Evolutionary conservation across 2,888 invertebrate genomes (phyloP).

Genomic region (Scaptodrosophila latifasciaeformis): DNA sequence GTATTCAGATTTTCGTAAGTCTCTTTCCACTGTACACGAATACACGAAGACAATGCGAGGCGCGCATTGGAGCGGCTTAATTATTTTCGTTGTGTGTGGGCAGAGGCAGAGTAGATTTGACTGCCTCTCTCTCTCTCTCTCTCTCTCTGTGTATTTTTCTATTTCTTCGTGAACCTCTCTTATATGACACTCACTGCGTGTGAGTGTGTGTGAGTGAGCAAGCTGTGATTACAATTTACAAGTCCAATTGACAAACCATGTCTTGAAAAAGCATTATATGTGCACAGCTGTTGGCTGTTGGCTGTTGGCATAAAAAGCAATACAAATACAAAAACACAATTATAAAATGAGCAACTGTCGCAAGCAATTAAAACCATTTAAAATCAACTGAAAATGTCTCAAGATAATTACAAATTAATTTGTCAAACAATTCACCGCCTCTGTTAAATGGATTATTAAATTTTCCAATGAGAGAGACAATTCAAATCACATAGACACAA

Average conservation of each 20-base stretch:
- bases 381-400: too few relatives aligned
- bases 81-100: slow-evolving; percentile 24
- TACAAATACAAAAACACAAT: slow-evolving; percentile 1
- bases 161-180: slow-evolving; percentile 1
- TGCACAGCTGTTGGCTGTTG: slow-evolving; percentile 48
- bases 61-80: too few relatives aligned
- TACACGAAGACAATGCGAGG: too few relatives aligned
- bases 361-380: slow-evolving; percentile 49
- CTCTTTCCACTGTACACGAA: too few relatives aligned
- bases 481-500: slow-evolving; percentile 19
- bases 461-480: slow-evolving; percentile 58
- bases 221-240: slow-evolving; percentile 40
- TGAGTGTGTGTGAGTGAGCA: slow-evolving; percentile 12
- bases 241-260: slow-evolving; percentile 13
- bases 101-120: neutral
- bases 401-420: slow-evolving; percentile 54
- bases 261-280: slow-evolving; percentile 5
- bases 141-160: too few relatives aligned
- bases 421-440: slow-evolving; percentile 50
- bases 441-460: slow-evolving; percentile 57
- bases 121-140: slow-evolving; percentile 13
- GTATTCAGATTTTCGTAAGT: too few relatives aligned
- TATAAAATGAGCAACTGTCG: slow-evolving; percentile 9
- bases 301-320: neutral
- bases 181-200: neutral